phyloP scores from a whole-genome alignment of 2,888 invertebrate species.

The Ophion obscuratus region DNA sequence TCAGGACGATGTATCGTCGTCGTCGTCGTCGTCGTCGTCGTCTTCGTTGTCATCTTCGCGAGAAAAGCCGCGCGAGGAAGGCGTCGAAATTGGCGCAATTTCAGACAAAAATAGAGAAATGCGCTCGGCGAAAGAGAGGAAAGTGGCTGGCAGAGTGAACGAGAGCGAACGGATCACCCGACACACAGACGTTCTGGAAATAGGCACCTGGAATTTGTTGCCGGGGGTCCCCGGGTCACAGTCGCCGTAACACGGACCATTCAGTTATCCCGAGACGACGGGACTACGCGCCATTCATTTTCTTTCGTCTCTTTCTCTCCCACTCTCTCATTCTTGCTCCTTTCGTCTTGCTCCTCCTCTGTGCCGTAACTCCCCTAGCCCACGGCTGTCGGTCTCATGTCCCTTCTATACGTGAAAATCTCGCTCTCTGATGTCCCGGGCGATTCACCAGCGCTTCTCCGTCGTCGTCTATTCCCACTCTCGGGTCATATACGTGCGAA shows the following conservation, averaged over 20 bases:
- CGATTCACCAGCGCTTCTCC: slow-evolving; percentile 46
- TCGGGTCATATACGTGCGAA: slow-evolving; percentile 19
- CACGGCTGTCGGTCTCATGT: slow-evolving; percentile 50
- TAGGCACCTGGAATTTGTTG: slow-evolving; percentile 70
- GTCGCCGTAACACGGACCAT: slow-evolving; percentile 65
- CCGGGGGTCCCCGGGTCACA: slow-evolving; percentile 64
- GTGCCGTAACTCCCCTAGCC: slow-evolving; percentile 38
- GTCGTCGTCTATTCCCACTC: slow-evolving; percentile 37
- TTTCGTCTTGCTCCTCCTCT: slow-evolving; percentile 20
- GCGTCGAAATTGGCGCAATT: slow-evolving; percentile 68
- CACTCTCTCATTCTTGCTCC: slow-evolving; percentile 32
- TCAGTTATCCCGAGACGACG: slow-evolving; percentile 64
- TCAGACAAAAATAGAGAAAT: slow-evolving; percentile 67
- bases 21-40: slow-evolving; percentile 32
- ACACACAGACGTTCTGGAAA: slow-evolving; percentile 69
- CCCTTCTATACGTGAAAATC: slow-evolving; percentile 51
- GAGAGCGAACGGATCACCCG: slow-evolving; percentile 19
- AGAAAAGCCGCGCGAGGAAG: slow-evolving; percentile 31
- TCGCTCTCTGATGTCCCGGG: slow-evolving; percentile 44
- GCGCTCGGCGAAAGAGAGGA: slow-evolving; percentile 33
- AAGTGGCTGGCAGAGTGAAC: slow-evolving; percentile 45
- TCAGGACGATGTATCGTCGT: slow-evolving; percentile 40
- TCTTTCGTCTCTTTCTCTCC: slow-evolving; percentile 38
- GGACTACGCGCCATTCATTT: slow-evolving; percentile 66
- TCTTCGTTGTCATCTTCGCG: slow-evolving; percentile 27